These are phyloP conservation scores for Spisula solida DNA, from an alignment of 2,888 invertebrate species.

Conservation along the genomic window DNA sequence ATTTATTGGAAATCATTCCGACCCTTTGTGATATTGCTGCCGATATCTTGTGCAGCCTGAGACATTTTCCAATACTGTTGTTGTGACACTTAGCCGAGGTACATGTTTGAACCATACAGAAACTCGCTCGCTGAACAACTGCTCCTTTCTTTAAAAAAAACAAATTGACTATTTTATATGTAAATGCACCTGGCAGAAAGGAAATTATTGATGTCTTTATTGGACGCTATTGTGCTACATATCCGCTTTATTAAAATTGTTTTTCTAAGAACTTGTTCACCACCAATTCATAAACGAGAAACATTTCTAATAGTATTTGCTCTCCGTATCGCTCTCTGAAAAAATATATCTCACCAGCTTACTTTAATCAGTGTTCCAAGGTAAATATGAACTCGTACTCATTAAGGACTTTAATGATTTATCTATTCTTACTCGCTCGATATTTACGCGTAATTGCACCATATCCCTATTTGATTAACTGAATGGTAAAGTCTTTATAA, in stretches of 20 bases:
- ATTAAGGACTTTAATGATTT: background rate
- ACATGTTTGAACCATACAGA: too few species aligned
- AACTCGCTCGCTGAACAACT: background rate
- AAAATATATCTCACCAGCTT: background rate
- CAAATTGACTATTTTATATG: background rate
- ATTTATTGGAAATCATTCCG: slow-evolving; percentile 46
- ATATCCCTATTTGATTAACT: background rate
- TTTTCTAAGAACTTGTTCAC: slow-evolving; percentile 20
- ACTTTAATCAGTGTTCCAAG: background rate
- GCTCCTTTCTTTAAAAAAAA: slow-evolving; percentile 31
- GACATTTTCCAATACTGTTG: too few species aligned
- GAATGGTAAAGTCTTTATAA: background rate
- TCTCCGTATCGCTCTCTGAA: too few species aligned
- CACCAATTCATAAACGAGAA: background rate
- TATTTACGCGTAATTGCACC: background rate
- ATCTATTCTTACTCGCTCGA: background rate
- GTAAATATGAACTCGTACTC: background rate
- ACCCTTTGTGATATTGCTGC: slow-evolving; percentile 25
- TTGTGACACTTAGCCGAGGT: too few species aligned
- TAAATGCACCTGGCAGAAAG: slow-evolving; percentile 2
- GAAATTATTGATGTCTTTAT: slow-evolving; percentile 25
- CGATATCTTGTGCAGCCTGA: slow-evolving; percentile 3
- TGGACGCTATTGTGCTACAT: slow-evolving; percentile 1
- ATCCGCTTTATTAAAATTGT: background rate
- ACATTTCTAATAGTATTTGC: background rate